These are phyloP conservation scores for Agonopterix alstromeriana DNA, from an alignment of 2,888 invertebrate genomes.

Conservation along the genomic window DNA sequence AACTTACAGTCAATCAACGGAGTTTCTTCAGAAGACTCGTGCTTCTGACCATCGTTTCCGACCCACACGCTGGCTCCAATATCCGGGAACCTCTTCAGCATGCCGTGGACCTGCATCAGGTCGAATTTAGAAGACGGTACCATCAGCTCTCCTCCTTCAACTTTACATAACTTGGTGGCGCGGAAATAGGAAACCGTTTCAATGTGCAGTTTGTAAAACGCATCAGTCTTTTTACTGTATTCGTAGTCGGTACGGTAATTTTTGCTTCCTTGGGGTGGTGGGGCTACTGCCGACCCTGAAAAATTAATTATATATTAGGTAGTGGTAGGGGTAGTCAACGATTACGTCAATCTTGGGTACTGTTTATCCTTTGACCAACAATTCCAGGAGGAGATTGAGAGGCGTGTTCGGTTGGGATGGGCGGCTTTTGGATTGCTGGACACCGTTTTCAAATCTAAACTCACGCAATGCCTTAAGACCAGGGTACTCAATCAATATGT, in stretches of 20 bases:
- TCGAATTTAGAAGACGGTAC: constrained; percentile 25
- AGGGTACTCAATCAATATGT: too few species aligned
- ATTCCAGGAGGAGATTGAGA: too few species aligned
- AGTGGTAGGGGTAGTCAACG: too few species aligned
- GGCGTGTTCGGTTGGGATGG: too few species aligned
- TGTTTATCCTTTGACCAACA: too few species aligned
- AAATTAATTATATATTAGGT: background rate
- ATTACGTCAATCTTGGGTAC: too few species aligned
- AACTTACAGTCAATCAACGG: constrained; percentile 24
- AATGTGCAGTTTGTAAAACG: constrained; percentile 53
- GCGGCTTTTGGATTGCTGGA: too few species aligned
- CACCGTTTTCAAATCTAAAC: too few species aligned
- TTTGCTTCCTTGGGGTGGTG: background rate
- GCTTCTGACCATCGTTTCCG: constrained; percentile 26
- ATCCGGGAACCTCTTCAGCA: constrained; percentile 49
- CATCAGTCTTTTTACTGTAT: constrained; percentile 37
- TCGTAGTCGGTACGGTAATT: constrained; percentile 42
- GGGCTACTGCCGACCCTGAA: background rate
- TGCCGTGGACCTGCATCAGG: constrained; percentile 32
- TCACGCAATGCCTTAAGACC: too few species aligned
- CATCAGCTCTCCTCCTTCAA: constrained; percentile 41
- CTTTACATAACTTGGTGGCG: constrained; percentile 19
- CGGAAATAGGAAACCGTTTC: constrained; percentile 13
- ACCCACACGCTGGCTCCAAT: constrained; percentile 36
- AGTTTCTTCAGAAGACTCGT: constrained; percentile 36